These are phyloP conservation scores for Dysidea cf. avara DNA, from an alignment of 37 sponge, comb jelly and placozoan genomes.

Conservation along the genomic window DNA sequence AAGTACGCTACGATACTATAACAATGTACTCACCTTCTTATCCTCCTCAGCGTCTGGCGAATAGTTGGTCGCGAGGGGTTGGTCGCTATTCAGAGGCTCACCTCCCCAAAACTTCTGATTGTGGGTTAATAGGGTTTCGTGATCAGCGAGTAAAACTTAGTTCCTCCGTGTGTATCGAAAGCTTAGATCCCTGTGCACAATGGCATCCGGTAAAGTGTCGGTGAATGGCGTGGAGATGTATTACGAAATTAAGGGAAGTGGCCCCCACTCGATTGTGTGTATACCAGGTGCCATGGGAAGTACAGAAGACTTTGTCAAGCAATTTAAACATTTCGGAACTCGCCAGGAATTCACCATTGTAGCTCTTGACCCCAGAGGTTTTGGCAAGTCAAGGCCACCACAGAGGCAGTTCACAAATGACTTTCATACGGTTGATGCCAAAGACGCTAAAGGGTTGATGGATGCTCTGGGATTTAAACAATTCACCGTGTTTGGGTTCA, in stretches of 20 bases:
- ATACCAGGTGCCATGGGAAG: slow-evolving; percentile 56
- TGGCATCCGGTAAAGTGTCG: slow-evolving; percentile 8
- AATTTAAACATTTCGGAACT: slow-evolving; percentile 51
- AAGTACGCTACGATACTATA: too few relatives aligned
- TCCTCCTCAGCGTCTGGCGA: too few relatives aligned
- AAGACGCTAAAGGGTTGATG: slow-evolving; percentile 53
- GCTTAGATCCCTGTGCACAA: too few relatives aligned
- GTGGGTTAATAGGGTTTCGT: too few relatives aligned
- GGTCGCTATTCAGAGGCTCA: too few relatives aligned
- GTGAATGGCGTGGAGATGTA: slow-evolving; percentile 29
- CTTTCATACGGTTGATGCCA: slow-evolving; percentile 42
- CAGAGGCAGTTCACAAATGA: slow-evolving; percentile 10
- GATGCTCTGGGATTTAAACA: slow-evolving; percentile 32
- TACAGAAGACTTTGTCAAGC: slow-evolving; percentile 23
- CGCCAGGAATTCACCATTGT: slow-evolving; percentile 28
- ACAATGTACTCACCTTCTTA: too few relatives aligned
- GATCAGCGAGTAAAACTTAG: too few relatives aligned
- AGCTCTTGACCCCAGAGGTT: slow-evolving; percentile 43
- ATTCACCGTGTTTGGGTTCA: slow-evolving; percentile 74
- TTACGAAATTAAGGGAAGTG: slow-evolving; percentile 22
- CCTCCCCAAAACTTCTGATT: too few relatives aligned
- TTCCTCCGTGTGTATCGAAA: too few relatives aligned
- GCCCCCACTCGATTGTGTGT: slow-evolving; percentile 35
- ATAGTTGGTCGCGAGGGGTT: too few relatives aligned
- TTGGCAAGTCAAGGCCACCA: slow-evolving; percentile 53